A percentile compares a stretch with the other conserved stretches of the same genome.
phyloP scores from a whole-genome alignment of 2,113 vertebrate species.

The Atrichornis clamosus region DNA sequence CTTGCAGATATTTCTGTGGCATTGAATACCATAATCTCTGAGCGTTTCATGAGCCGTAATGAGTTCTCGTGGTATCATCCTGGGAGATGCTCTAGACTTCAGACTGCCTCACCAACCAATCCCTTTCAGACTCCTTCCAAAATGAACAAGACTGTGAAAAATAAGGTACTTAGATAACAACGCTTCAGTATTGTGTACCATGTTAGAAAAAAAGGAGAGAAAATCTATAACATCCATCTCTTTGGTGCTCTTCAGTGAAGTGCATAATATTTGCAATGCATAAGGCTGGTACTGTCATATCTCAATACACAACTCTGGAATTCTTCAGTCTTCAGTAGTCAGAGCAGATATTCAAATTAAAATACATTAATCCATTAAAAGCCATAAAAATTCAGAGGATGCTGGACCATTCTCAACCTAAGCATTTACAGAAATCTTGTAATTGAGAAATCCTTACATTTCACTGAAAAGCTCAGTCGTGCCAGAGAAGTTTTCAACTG shows the following conservation, averaged over 20 bases:
- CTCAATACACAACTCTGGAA: neutral
- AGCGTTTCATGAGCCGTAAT: neutral
- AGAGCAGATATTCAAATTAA: neutral
- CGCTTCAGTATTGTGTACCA: neutral
- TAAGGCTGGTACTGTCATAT: neutral
- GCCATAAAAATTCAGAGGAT: neutral
- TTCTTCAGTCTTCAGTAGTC: neutral
- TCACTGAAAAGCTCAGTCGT: neutral
- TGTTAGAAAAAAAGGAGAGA: neutral
- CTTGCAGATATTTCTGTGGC: neutral
- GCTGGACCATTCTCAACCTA: neutral
- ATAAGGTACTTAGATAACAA: slow-evolving; percentile 13
- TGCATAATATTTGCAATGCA: neutral
- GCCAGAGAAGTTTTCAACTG: neutral
- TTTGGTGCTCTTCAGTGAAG: neutral
- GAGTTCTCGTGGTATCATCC: neutral
- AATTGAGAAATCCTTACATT: neutral
- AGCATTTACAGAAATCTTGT: neutral
- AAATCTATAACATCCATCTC: neutral
- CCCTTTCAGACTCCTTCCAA: neutral
- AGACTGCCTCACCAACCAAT: neutral
- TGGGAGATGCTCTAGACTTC: neutral
- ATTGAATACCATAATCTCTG: neutral
- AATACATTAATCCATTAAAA: neutral
- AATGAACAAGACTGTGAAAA: slow-evolving; percentile 16